Evolutionary conservation across 2,888 invertebrate species (phyloP), one percentile per base, ranked within the genome.

Genomic region (Caenorhabditis sp.): DNA sequence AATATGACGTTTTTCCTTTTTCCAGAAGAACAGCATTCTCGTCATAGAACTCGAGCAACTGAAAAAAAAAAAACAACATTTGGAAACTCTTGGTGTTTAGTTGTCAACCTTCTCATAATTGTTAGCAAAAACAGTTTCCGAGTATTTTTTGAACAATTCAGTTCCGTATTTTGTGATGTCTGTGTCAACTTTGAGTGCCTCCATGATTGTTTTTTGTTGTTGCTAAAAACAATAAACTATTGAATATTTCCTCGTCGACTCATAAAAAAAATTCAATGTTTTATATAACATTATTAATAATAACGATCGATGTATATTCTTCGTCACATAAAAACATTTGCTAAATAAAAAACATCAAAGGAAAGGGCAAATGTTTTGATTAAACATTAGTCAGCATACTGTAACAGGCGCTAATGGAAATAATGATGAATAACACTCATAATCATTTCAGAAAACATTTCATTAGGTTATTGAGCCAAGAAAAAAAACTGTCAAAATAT

Each of bases 11-110:
- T 24, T 74, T 74, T 51, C 74, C 74, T 14, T 31, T 58, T 51
- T 74, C 74, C n/a, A 74, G 62, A 1, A 74, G 60, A 8, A 74
- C 74, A 4, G 74, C 74, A 23, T 58, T 64, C 43, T 69, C 66
- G 43, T 74, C 74, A 60, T 74, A 74, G 58, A 63, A 69, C 19
- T 66, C 62, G n/a, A 62, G 23, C 5, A 74, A 58, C 53, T 66
- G 21, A 31, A 66, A 58, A 58, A 17, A 64, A 2, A n/a, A n/a
- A n/a, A n/a, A n/a, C n/a, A n/a, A n/a, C n/a, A n/a, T n/a, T n/a
- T n/a, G n/a, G n/a, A n/a, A n/a, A n/a, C n/a, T n/a, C n/a, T n/a
- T n/a, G n/a, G n/a, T n/a, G n/a, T n/a, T n/a, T n/a, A n/a, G n/a
- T n/a, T n/a, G n/a, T n/a, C n/a, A 49, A 66, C 66, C 23, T 61